These are phyloP conservation scores for Lepeophtheirus nordmannii DNA, from an alignment of 2,888 invertebrate species.

Conservation along the genomic window DNA sequence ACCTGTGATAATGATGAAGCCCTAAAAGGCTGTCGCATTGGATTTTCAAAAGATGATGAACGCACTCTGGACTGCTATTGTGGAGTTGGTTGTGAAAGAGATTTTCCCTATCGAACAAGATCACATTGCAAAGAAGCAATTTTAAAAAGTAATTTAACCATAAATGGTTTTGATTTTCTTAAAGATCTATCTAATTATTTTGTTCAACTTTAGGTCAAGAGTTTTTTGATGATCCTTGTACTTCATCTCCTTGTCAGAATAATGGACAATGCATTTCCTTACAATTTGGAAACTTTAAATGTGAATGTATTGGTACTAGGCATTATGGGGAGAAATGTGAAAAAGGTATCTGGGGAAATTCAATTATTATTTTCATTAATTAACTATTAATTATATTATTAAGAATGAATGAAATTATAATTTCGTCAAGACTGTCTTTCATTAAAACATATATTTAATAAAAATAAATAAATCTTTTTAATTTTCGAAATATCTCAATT, in stretches of 20 bases:
- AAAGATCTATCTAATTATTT: background rate
- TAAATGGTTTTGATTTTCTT: too few relatives aligned
- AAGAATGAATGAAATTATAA: background rate
- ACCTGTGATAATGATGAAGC: background rate
- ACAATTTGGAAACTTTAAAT: background rate
- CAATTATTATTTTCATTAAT: background rate
- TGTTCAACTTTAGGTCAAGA: background rate
- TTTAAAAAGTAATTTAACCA: conserved; percentile 7
- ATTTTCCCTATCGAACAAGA: conserved; percentile 5
- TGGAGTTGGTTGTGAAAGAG: conserved; percentile 15
- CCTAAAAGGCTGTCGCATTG: conserved; percentile 12
- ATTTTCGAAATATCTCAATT: too few relatives aligned
- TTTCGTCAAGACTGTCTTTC: background rate
- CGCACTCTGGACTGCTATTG: conserved; percentile 12
- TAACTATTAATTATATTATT: background rate
- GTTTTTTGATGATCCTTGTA: conserved; percentile 9
- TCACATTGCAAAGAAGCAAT: background rate
- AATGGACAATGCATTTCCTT: conserved; percentile 11
- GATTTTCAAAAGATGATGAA: background rate
- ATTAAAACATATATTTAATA: too few relatives aligned
- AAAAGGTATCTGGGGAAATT: background rate
- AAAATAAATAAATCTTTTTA: too few relatives aligned
- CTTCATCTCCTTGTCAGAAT: conserved; percentile 6
- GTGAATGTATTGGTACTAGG: conserved; percentile 12
- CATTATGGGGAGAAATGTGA: conserved; percentile 10